Percentiles rank a stretch among this genome's conserved stretches.
phyloP scores from a whole-genome alignment of 2,888 invertebrate genomes.

The Spisula solida region DNA sequence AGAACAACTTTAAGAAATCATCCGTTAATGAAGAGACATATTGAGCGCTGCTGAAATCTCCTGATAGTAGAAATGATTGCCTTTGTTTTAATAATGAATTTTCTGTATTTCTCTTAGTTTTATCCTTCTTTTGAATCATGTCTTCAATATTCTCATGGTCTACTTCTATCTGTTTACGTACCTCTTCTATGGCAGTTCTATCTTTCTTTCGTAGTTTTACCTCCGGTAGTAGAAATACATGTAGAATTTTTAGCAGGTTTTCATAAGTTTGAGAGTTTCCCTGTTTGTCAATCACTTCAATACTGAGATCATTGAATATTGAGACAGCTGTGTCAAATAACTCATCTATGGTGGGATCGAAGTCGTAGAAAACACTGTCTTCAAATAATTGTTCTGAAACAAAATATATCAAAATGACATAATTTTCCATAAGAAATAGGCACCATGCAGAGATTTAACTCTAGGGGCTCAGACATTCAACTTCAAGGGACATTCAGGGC shows the following conservation, averaged over 20 bases:
- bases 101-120: conserved; percentile 73
- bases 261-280: conserved; percentile 40
- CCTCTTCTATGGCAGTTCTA: conserved; percentile 66
- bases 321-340: conserved; percentile 77
- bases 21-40: conserved; percentile 72
- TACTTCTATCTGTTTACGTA: conserved; percentile 64
- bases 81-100: conserved; percentile 74
- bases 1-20: conserved; percentile 73
- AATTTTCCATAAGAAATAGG: no score
- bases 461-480: no score
- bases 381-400: conserved; percentile 68
- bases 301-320: conserved; percentile 49
- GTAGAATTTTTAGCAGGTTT: conserved; percentile 77
- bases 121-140: conserved; percentile 75
- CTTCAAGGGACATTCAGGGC: no score
- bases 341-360: conserved; percentile 81
- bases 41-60: conserved; percentile 72
- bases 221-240: conserved; percentile 82
- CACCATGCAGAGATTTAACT: no score
- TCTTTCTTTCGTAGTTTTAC: conserved; percentile 77
- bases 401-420: background rate
- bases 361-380: conserved; percentile 79
- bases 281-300: conserved; percentile 44
- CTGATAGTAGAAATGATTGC: conserved; percentile 69
- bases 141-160: conserved; percentile 69